phyloP scores from a whole-genome alignment of 2,797 vertebrate genomes.

The Sylvilagus floridanus region DNA sequence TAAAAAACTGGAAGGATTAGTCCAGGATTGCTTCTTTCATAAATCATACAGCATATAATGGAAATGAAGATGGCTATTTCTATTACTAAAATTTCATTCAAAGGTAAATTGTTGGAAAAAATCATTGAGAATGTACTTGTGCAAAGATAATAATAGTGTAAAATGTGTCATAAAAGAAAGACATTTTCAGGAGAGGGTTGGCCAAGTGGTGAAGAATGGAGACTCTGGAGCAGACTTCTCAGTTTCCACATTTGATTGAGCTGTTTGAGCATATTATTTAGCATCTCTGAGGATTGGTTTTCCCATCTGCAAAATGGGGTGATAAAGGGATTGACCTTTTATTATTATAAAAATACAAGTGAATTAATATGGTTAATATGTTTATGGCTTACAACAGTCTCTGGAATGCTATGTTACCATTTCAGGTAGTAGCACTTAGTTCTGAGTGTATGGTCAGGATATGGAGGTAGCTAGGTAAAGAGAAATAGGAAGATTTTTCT shows the following conservation, averaged over 20 bases:
- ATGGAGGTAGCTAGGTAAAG: not conserved
- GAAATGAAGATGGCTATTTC: not conserved
- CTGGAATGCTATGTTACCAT: not conserved
- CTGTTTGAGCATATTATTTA: conserved; percentile 9
- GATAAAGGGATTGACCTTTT: not conserved
- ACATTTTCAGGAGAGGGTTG: not conserved
- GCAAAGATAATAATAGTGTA: not conserved
- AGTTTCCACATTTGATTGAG: not conserved
- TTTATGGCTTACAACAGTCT: not conserved
- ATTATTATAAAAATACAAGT: conserved; percentile 3
- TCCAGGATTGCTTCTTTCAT: not conserved
- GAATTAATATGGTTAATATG: not conserved
- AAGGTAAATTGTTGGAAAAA: not conserved
- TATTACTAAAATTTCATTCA: not conserved
- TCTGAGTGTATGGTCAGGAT: not conserved
- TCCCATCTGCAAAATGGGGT: not conserved
- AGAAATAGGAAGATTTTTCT: conserved; percentile 21
- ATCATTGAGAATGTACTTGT: not conserved
- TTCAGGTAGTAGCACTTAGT: not conserved
- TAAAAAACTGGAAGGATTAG: not conserved
- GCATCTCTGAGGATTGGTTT: not conserved
- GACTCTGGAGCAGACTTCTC: not conserved
- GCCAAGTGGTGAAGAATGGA: not conserved
- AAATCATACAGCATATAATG: not conserved
- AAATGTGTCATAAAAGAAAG: not conserved